Base-by-base conservation (phyloP, 2,888 invertebrate genomes). In the Noctua janthina region DNA sequence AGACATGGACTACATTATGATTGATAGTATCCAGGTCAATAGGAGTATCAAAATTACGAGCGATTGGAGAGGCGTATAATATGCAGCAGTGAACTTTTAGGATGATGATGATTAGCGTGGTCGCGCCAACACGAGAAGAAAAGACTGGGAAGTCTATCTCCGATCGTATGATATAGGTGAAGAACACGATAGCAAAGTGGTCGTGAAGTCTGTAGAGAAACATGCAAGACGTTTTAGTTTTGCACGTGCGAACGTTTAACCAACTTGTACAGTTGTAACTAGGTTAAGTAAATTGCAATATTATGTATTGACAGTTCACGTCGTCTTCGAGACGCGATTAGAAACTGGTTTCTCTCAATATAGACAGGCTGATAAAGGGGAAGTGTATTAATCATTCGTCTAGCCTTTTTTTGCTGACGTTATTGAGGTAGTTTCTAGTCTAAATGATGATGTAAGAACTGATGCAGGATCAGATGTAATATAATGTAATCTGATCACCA, bases 241-340 rank as follows among this genome's bases (percentile, higher is more conserved):
- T n/a, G 73, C 74, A 74, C 74, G 82, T 83, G 56, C 29, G 15
- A 70, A 59, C 66, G 59, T 66, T 85, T 23, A 74, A 74, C 59
- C 35, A 66, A 74, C 29, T 51, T 35, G 29, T 6, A 71, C 35
- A 68, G 29, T 39, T 4, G 39, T 51, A 74, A 66, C 51, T 74
- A n/a, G 82, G 82, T 86, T 81, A 81, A 54, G 66, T 23, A 46
- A 83, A 86, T 29, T 81, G 74, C 70, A 67, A 85, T 80, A 85
- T 59, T 54, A 59, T 39, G n/a, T 70, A 70, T 70, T 82, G 82
- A 81, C 86, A 81, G 74, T 81, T 66, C 51, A 66, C 69, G 35
- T 79, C 84, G 49, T 54, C 72, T 56, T 17, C 1, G 20, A 39
- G 49, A 11, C 1, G 15, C 0, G 69, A 54, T 35, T 59, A 59